Conservation (phyloP, 1,140 invertebrate genomes). For the Ericerus pela region DNA sequence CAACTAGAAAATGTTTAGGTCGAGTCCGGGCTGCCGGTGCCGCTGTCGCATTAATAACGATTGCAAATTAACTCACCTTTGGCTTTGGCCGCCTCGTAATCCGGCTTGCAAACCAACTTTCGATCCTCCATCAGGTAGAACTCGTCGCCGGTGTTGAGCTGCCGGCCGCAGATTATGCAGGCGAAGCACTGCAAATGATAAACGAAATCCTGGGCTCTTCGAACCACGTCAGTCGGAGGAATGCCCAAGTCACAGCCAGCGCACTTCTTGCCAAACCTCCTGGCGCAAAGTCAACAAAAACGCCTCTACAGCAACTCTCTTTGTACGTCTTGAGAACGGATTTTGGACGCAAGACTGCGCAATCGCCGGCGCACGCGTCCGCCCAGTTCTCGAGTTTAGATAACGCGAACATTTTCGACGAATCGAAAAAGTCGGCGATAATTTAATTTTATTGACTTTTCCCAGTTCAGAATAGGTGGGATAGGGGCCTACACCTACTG, state of each 20-base stretch:
- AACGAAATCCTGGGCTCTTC: conserved; percentile 83
- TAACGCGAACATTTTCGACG: background rate
- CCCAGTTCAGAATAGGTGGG: too few species aligned
- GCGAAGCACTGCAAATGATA: conserved; percentile 96
- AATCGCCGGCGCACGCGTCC: too few species aligned
- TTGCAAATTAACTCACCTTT: conserved; percentile 58
- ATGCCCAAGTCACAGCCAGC: conserved; percentile 92
- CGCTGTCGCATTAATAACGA: too few species aligned
- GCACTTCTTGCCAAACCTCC: conserved; percentile 93
- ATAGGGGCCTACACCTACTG: too few species aligned
- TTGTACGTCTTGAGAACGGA: too few species aligned
- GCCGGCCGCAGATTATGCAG: conserved; percentile 85
- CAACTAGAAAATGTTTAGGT: too few species aligned
- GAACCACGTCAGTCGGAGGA: conserved; percentile 87
- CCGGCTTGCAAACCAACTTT: conserved; percentile 91
- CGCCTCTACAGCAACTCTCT: conserved; percentile 8
- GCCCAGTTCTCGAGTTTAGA: too few species aligned
- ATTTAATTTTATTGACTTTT: too few species aligned
- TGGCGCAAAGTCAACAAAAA: conserved; percentile 32
- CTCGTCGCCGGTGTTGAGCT: conserved; percentile 93
- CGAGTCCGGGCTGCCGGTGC: background rate
- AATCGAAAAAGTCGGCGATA: background rate
- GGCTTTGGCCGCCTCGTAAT: conserved; percentile 87
- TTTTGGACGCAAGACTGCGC: too few species aligned
- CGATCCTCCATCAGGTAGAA: conserved; percentile 97